Evolutionary conservation across 35 echinoderm and acorn worm species (phyloP), one percentile per base, ranked within the genome.

Genomic region (Ophioderma brevispina): DNA sequence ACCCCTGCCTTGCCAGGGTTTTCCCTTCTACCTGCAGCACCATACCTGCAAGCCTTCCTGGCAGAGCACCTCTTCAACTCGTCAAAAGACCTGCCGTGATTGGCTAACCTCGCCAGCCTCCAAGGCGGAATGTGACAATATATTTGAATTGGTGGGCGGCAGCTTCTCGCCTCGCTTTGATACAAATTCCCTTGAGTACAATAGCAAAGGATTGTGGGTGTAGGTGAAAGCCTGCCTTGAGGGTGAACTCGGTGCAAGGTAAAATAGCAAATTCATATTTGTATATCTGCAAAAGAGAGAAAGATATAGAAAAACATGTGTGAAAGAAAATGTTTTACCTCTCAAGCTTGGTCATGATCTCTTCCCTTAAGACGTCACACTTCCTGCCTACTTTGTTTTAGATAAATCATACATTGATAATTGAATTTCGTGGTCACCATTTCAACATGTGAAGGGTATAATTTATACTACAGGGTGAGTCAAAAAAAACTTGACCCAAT

Each of bases 191-290:
- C 28, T 90, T 79, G 18, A 95, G 82, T 36, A 95, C 75, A 75
- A 95, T 55, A 23, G 93, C 70, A 80, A 86, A 55, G 89, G 89
- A 87, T 87, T 91, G 93, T 79, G 76, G 88, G 82, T 95, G 88
- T 25, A 89, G 88, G 25, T 91, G 88, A 35, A 95, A 95, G 13
- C 88, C 93, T 14, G 84, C 93, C 19, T 28, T 85, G 8, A 95
- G 64, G 28, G 37, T 40, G 15, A 81, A 86, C 32, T 90, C 85
- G 2, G 88, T 82, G 36, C 75, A 38, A 14, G 93, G 88, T 49
- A 95, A 76, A 32, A 80, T 50, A 11, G 85, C 77, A 36, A 95
- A 91, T 30, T 82, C 93, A 77, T 95, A 85, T 55, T 84, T 90
- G 89, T 95, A 95, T 35, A 75, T 87, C 89, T 95, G 84, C 13